phyloP scores from a whole-genome alignment of 2,888 invertebrate species.

The Ariolimax columbianus region DNA sequence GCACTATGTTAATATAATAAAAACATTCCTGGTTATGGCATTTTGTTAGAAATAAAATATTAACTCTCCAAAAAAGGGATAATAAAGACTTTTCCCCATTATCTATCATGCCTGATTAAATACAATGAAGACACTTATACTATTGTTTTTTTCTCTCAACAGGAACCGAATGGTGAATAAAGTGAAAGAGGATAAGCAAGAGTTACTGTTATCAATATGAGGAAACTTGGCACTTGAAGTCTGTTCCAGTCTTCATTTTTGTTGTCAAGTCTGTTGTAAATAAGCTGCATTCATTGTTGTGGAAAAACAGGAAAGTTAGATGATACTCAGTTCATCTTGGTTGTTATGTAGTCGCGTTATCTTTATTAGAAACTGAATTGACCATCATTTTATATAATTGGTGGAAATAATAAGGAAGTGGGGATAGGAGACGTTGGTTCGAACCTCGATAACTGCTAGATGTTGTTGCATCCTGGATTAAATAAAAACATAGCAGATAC shows the following conservation, averaged over 20 bases:
- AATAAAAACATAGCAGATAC: no score
- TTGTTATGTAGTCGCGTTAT: no score
- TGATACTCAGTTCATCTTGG: no score
- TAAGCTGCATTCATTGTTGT: background rate
- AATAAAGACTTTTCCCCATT: no score
- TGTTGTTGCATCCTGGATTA: no score
- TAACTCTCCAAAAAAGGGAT: background rate
- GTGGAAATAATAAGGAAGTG: no score
- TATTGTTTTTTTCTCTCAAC: background rate
- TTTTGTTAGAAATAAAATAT: background rate
- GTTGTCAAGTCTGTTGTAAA: background rate
- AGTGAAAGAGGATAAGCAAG: conserved; percentile 7
- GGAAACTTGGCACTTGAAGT: background rate
- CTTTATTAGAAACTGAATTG: no score
- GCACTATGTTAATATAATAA: no score
- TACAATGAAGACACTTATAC: background rate
- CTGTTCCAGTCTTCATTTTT: background rate
- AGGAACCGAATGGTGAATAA: conserved; percentile 18
- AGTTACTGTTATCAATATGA: conserved; percentile 25
- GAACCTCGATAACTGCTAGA: no score
- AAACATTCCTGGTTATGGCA: background rate
- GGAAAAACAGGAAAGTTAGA: background rate
- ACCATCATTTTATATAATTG: no score
- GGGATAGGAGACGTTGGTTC: no score
- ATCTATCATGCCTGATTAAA: no score